Evolutionary conservation across 1,140 invertebrate genomes (phyloP).

Genomic region (Brachionus rubens): DNA sequence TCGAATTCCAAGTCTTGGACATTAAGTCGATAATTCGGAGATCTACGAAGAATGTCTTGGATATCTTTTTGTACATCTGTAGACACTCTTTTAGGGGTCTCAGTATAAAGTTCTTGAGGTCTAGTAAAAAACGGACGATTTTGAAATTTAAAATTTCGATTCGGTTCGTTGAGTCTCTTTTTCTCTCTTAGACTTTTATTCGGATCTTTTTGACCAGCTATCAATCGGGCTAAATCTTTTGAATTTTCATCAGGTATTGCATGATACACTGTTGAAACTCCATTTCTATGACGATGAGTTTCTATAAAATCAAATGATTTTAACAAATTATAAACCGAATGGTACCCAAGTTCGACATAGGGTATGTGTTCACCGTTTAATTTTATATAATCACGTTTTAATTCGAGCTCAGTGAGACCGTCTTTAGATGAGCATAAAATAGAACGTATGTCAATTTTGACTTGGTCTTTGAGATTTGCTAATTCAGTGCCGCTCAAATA

Average conservation of each 20-base stretch:
- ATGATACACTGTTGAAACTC: background rate
- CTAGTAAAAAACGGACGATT: background rate
- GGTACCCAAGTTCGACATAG: slow-evolving; percentile 16
- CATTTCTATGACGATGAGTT: background rate
- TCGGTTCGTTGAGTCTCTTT: background rate
- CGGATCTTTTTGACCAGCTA: slow-evolving; percentile 9
- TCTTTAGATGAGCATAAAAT: slow-evolving; percentile 20
- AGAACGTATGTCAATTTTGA: slow-evolving; percentile 22
- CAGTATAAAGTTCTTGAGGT: background rate
- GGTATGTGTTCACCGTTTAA: slow-evolving; percentile 6
- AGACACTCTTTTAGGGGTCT: background rate
- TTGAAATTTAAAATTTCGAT: background rate
- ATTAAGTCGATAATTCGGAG: background rate
- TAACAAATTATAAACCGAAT: background rate
- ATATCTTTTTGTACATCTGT: background rate
- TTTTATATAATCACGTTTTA: slow-evolving; percentile 1
- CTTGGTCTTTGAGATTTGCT: slow-evolving; percentile 15
- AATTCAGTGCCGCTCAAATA: slow-evolving; percentile 11
- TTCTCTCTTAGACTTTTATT: slow-evolving; percentile 22
- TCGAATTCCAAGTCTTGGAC: background rate
- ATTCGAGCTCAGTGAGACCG: slow-evolving; percentile 29
- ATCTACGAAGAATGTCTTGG: background rate
- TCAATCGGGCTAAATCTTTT: background rate
- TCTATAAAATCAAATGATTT: slow-evolving; percentile 8
- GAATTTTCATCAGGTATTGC: background rate